Evolutionary conservation across 2,888 invertebrate genomes (phyloP).

Genomic region (Tetragonisca angustula): DNA sequence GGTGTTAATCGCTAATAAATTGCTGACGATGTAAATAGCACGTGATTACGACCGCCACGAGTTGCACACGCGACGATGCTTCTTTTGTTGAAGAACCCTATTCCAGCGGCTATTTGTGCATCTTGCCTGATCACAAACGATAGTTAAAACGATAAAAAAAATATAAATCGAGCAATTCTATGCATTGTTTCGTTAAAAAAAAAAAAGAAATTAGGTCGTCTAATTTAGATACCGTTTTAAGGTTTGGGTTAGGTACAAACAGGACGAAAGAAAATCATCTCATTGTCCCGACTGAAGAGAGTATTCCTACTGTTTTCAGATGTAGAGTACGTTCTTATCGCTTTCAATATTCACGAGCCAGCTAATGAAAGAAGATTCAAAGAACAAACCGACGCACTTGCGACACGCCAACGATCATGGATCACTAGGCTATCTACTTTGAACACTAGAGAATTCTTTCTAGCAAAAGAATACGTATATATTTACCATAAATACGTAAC

Average conservation of each 20-base stretch:
- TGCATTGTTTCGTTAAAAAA: too few relatives aligned
- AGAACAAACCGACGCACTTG: background rate
- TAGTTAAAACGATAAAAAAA: background rate
- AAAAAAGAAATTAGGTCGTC: too few relatives aligned
- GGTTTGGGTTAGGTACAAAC: too few relatives aligned
- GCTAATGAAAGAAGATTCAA: background rate
- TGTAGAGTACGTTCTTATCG: background rate
- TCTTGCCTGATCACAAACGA: background rate
- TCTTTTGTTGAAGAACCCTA: background rate
- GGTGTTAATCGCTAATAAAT: slow-evolving; percentile 31
- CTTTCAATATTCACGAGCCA: background rate
- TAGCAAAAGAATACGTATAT: background rate
- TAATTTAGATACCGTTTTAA: background rate
- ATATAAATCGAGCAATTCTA: background rate
- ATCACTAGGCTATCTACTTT: background rate
- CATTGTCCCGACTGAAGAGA: background rate
- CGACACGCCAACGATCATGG: background rate
- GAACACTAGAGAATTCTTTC: background rate
- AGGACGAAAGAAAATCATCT: background rate
- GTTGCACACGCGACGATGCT: background rate
- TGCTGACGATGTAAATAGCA: slow-evolving; percentile 21
- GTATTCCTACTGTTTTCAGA: background rate
- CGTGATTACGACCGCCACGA: slow-evolving; percentile 24
- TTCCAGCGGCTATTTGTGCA: background rate
- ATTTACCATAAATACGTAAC: background rate